Evolutionary conservation across 2,113 vertebrate genomes (phyloP).

Genomic region (Fukomys damarensis): DNA sequence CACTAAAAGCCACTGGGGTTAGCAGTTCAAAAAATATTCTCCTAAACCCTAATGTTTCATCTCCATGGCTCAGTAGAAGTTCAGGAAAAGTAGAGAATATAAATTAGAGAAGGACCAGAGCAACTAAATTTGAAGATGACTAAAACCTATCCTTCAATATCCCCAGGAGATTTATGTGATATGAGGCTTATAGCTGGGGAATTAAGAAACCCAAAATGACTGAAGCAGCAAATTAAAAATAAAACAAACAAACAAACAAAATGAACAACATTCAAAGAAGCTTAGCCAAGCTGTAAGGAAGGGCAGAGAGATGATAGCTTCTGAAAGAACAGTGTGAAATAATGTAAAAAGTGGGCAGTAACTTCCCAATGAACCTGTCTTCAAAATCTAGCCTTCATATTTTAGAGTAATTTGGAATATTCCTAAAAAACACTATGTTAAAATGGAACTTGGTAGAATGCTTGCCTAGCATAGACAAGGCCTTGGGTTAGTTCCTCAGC

Average conservation of each 20-base stretch:
- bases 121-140: neutral
- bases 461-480: neutral
- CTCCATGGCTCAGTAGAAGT: neutral
- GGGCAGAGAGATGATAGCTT: neutral
- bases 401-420: neutral
- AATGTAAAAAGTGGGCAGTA: neutral
- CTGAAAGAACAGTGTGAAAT: neutral
- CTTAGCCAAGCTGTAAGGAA: neutral
- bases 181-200: neutral
- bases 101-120: conserved; percentile 12
- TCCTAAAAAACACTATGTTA: neutral
- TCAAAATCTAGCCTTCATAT: neutral
- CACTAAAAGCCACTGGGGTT: neutral
- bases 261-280: neutral
- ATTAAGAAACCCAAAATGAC: conserved; percentile 19
- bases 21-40: neutral
- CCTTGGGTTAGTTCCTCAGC: neutral
- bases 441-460: neutral
- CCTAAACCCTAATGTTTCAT: neutral
- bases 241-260: neutral
- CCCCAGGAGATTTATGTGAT: neutral
- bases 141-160: conserved; percentile 6
- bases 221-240: neutral
- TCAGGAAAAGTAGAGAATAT: neutral
- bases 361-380: neutral